Evolutionary conservation across 2,113 vertebrate species (phyloP), one percentile per base, ranked within the genome.

Genomic region (Rhabdomys dilectus): DNA sequence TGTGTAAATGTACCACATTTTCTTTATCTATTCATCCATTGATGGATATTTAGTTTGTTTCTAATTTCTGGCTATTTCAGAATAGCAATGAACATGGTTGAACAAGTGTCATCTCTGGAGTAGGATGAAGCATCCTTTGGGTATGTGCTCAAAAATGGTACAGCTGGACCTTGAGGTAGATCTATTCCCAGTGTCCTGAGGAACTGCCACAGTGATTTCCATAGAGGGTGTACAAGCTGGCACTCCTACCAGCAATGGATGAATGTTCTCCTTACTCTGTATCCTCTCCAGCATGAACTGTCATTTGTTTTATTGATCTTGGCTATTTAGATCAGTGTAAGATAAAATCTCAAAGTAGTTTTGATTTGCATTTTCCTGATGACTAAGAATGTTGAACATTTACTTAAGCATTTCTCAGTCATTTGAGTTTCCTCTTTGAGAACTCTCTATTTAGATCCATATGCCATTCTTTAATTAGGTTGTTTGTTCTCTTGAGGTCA

Each of bases 311-410:
- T 84, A 62, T 84, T 62, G 24, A 84, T 84, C n/a, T 42, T 84
- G 58, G 81, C 81, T 62, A 26, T 62, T 84, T 62, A 84, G 58
- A 62, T 58, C 17, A 7, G 24, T 62, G 56, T 62, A 39, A 84
- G 81, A 62, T 62, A 84, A 84, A 62, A 42, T 84, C 58, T 42
- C 81, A 84, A 84, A 84, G 58, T 62, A 62, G 81, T 62, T 81
- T 62, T 84, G 81, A 29, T 84, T 84, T 84, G 81, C 56, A 84
- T 84, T 62, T 84, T 58, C 81, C 56, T 84, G 81, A 84, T 62
- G n/a, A 42, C 58, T 62, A 84, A 62, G 36, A 15, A 62, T 62
- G 81, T 31, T 42, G n/a, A 84, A 62, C 81, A 62, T 84, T 84
- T 82, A 13, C 42, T 17, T 62, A 84, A 62, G 24, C 9, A 26